Conservation (phyloP, 2,797 vertebrate genomes). For the Lepus oiostolus region DNA sequence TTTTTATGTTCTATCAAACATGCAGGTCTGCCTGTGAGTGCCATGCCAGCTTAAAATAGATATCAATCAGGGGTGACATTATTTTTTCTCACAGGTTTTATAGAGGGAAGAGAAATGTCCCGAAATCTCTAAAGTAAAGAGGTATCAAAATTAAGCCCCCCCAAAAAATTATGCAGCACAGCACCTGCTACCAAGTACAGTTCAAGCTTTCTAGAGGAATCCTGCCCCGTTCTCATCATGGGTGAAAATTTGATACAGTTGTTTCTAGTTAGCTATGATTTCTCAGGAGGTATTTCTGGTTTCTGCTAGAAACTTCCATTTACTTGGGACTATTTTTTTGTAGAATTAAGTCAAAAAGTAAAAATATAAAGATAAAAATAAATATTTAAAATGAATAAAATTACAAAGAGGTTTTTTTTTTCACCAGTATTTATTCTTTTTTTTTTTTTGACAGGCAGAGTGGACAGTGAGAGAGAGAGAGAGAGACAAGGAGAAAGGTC, state of each 20-base stretch:
- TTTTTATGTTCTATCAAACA: conserved; percentile 20
- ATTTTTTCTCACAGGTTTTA: conserved; percentile 35
- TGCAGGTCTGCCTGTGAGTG: background rate
- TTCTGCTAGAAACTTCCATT: background rate
- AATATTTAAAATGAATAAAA: background rate
- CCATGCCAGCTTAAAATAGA: background rate
- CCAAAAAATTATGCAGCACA: background rate
- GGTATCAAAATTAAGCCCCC: background rate
- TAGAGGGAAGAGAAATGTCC: background rate
- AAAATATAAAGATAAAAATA: conserved; percentile 40
- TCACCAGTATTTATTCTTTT: background rate
- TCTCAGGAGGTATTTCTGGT: conserved; percentile 5
- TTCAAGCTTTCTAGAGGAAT: conserved; percentile 10
- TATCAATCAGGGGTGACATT: background rate
- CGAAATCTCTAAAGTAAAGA: conserved; percentile 33
- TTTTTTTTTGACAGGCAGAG: no score
- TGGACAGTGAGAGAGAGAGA: no score
- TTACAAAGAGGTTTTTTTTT: background rate
- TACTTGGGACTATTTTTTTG: background rate
- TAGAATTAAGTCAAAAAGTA: conserved; percentile 20
- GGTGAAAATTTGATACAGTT: background rate
- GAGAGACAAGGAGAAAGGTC: no score
- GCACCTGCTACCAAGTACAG: background rate
- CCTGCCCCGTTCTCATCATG: background rate
- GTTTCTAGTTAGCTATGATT: conserved; percentile 25